Evolutionary conservation across 2,888 invertebrate genomes (phyloP).

Genomic region (Leptodirus hochenwartii): DNA sequence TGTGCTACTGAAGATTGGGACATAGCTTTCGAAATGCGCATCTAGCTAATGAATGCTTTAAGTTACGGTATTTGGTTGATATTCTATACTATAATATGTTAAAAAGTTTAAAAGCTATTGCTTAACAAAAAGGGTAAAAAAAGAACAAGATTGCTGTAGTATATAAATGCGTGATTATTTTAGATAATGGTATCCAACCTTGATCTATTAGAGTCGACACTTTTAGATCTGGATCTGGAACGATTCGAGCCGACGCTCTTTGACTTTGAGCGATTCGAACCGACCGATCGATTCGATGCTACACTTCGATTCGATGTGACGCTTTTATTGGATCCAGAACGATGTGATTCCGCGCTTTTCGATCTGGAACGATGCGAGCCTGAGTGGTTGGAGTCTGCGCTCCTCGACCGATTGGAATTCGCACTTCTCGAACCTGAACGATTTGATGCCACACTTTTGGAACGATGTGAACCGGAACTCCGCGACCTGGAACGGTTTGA

Average conservation of each 20-base stretch:
- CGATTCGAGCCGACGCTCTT: slow-evolving; percentile 10
- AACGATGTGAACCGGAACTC: no score
- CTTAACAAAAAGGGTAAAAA: no score
- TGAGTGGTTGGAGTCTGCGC: slow-evolving; percentile 14
- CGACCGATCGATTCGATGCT: slow-evolving; percentile 11
- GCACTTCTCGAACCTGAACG: slow-evolving; percentile 9
- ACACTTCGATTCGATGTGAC: no score
- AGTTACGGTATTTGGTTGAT: no score
- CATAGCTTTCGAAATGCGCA: no score
- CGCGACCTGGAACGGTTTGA: slow-evolving; percentile 5
- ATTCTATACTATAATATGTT: no score
- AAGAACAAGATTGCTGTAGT: no score
- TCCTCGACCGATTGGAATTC: slow-evolving; percentile 14
- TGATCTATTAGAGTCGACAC: slow-evolving; percentile 13
- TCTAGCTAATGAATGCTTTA: no score
- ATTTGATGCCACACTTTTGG: slow-evolving; percentile 8
- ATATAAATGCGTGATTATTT: no score
- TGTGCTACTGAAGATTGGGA: no score
- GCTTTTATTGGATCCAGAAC: slow-evolving; percentile 14
- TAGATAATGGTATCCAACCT: no score
- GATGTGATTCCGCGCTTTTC: slow-evolving; percentile 18
- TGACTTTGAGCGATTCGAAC: slow-evolving; percentile 11
- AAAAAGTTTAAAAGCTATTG: no score
- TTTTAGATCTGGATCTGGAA: slow-evolving; percentile 13
- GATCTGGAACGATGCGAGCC: slow-evolving; percentile 20